phyloP scores from a whole-genome alignment of 1,140 invertebrate species.

The Zaprionus capensis region DNA sequence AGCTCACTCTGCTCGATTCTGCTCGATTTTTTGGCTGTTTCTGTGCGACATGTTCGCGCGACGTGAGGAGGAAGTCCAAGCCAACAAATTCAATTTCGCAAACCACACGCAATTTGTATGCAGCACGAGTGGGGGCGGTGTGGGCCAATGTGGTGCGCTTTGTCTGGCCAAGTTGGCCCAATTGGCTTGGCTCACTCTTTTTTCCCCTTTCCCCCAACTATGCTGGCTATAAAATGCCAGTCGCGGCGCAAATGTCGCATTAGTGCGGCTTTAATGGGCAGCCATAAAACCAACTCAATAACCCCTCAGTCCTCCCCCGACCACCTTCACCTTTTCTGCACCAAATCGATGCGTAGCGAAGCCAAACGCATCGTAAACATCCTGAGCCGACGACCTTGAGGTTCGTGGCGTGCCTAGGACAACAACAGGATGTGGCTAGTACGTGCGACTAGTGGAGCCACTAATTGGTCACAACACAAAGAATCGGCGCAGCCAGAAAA shows the following conservation, averaged over 20 bases:
- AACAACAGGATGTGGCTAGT: slow-evolving; percentile 50
- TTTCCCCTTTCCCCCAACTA: slow-evolving; percentile 10
- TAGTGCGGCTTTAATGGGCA: slow-evolving; percentile 61
- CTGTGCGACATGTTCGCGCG: slow-evolving; percentile 57
- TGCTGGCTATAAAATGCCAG: slow-evolving; percentile 59
- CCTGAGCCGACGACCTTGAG: slow-evolving; percentile 60
- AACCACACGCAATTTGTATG: slow-evolving; percentile 66
- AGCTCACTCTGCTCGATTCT: slow-evolving; percentile 55
- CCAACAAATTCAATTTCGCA: slow-evolving; percentile 54
- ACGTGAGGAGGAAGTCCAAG: slow-evolving; percentile 24
- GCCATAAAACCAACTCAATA: slow-evolving; percentile 49
- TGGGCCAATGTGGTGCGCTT: slow-evolving; percentile 1
- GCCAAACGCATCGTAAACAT: slow-evolving; percentile 21
- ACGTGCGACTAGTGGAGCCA: neutral
- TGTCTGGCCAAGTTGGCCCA: neutral
- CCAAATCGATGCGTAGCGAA: neutral
- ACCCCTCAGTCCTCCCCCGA: neutral
- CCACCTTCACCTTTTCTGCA: neutral
- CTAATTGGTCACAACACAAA: neutral
- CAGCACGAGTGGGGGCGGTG: slow-evolving; percentile 29
- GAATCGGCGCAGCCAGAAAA: neutral
- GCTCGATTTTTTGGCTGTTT: slow-evolving; percentile 58
- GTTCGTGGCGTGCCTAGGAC: neutral
- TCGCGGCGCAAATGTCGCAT: slow-evolving; percentile 54
- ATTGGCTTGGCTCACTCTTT: neutral